Conservation (phyloP, 1,140 invertebrate species). For the Probaryconus sp. region DNA sequence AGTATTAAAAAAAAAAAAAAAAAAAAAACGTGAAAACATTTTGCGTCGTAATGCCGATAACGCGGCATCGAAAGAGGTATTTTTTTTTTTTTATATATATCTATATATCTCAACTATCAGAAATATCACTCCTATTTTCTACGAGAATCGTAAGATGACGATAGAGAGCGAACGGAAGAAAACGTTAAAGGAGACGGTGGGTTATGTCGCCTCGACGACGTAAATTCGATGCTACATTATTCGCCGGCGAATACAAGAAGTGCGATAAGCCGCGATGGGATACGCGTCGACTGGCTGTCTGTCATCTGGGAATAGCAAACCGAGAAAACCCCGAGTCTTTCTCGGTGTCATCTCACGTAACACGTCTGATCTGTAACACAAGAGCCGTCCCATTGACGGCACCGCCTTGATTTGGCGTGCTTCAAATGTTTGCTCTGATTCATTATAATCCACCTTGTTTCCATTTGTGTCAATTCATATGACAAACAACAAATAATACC, state of each 20-base stretch:
- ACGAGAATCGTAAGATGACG: constrained; percentile 1
- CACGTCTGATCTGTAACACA: constrained; percentile 55
- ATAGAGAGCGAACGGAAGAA: constrained; percentile 41
- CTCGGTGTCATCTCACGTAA: constrained; percentile 40
- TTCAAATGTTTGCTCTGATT: constrained; percentile 39
- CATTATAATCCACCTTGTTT: constrained; percentile 46
- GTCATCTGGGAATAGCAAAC: constrained; percentile 51
- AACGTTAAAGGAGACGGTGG: constrained; percentile 28
- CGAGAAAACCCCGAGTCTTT: constrained; percentile 49
- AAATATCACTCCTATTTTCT: too few species aligned
- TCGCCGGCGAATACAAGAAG: constrained; percentile 46
- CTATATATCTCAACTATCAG: too few species aligned
- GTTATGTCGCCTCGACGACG: constrained; percentile 9
- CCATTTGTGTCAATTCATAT: constrained; percentile 34
- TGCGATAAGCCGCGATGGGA: constrained; percentile 46
- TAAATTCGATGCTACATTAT: constrained; percentile 52
- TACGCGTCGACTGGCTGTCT: constrained; percentile 51
- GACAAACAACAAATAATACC: constrained; percentile 37
- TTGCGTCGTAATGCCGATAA: too few species aligned
- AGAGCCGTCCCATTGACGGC: constrained; percentile 28
- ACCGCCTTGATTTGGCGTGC: constrained; percentile 29
- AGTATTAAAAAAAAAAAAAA: too few species aligned
- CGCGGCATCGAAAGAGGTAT: too few species aligned
- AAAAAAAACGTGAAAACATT: too few species aligned
- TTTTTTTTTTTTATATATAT: too few species aligned